A percentile compares a stretch with the other conserved stretches of the same genome.
phyloP scores from a whole-genome alignment of 2,113 vertebrate genomes.

The Gulo gulo region DNA sequence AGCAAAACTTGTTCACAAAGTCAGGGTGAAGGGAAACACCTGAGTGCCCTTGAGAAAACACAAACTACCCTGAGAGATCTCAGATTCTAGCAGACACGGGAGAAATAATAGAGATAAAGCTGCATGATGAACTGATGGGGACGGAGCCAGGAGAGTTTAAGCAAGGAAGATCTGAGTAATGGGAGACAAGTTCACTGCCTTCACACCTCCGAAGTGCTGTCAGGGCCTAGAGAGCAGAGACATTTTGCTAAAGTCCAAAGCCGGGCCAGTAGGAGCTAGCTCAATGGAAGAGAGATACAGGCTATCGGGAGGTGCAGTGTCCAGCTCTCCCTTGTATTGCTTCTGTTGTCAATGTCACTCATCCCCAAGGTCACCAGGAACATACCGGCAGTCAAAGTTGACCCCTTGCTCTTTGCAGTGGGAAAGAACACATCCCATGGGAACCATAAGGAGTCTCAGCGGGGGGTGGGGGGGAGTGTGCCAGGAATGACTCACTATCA shows the following conservation, averaged over 20 bases:
- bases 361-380: neutral
- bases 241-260: neutral
- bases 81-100: neutral
- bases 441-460: neutral
- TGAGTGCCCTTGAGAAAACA: neutral
- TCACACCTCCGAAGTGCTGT: neutral
- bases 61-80: neutral
- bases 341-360: neutral
- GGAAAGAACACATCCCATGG: neutral
- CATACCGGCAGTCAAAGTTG: neutral
- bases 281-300: neutral
- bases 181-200: neutral
- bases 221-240: neutral
- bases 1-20: neutral
- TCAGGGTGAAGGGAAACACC: neutral
- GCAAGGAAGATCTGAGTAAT: neutral
- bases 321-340: neutral
- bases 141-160: neutral
- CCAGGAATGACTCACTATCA: neutral
- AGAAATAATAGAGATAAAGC: neutral
- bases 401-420: rapidly evolving
- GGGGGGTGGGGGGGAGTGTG: rapidly evolving
- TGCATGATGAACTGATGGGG: neutral
- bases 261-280: neutral
- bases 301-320: neutral